Conservation (phyloP, 2,888 invertebrate species). For the Harpalus rufipes region DNA sequence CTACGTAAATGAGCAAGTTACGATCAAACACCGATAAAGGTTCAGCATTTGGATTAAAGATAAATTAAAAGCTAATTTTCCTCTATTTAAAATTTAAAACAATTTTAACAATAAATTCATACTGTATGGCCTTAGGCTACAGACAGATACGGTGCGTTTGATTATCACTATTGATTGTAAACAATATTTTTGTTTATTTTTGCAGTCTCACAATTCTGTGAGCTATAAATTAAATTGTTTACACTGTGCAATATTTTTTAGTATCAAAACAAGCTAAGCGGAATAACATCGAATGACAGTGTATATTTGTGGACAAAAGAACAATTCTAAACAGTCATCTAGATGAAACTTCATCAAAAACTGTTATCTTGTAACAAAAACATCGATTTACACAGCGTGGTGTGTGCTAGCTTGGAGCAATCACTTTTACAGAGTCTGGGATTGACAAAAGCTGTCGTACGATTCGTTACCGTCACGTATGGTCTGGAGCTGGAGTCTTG, state of each 20-base stretch:
- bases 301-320: conserved; percentile 11
- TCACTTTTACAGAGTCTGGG: background rate
- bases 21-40: background rate
- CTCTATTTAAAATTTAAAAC: background rate
- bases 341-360: conserved; percentile 17
- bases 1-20: background rate
- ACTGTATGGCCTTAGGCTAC: background rate
- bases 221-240: conserved; percentile 15
- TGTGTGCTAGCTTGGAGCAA: background rate
- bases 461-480: conserved; percentile 26
- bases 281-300: background rate
- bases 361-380: conserved; percentile 19
- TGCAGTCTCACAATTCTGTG: background rate
- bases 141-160: background rate
- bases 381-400: background rate
- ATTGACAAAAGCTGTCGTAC: background rate
- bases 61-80: background rate
- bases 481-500: background rate
- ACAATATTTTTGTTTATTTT: conserved; percentile 4
- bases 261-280: conserved; percentile 3
- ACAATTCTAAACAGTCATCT: conserved; percentile 16
- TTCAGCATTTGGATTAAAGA: background rate
- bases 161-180: background rate
- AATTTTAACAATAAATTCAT: background rate
- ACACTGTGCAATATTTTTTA: background rate